Base-by-base conservation (phyloP, 2,888 invertebrate genomes). In the Ophioninae sp. region DNA sequence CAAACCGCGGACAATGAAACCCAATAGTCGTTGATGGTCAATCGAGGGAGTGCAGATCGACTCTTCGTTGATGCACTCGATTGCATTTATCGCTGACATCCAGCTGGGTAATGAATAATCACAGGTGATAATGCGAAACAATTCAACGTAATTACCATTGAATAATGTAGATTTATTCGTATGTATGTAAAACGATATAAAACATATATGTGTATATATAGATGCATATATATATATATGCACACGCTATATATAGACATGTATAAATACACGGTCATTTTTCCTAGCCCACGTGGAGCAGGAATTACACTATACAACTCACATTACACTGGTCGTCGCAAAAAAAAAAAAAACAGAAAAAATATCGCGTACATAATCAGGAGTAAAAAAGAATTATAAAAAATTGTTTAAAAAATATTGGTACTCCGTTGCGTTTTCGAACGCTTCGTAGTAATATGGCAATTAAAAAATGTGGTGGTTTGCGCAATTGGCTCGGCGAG, bases 391-490 rank as follows among this genome's bases (percentile, higher is more conserved):
- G 65, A 65, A 21, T 17, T 37, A 65, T 37, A 65, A 75, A 75
- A 50, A 39, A 37, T 30, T 50, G 8, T 2, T 37, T n/a, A 65
- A n/a, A 41, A 41, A 37, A 65, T n/a, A 39, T 73, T 30, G 44
- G 64, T 20, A 64, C 62, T 74, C 50, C 41, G 44, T n/a, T 62
- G 23, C 30, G 30, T 70, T 67, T 72, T 79, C 37, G 37, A 69
- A 50, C 57, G 75, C 74, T 13, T 62, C 81, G 37, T 67, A 81
- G 75, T 81, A 75, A 79, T 81, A 84, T 84, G 81, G 84, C 84
- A 81, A 75, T 74, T 30, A 30, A 30, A 50, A 77, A 80, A 79
- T 78, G 65, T 57, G 65, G 41, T 59, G 44, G 61, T 57, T 68
- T 77, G 62, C 68, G 44, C 67, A 21, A 75, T 74, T 50, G 77